A percentile compares a stretch with the other conserved stretches of the same genome.
Evolutionary conservation across 2,888 invertebrate species (phyloP).

Genomic region (Scelioninae gen. 1): DNA sequence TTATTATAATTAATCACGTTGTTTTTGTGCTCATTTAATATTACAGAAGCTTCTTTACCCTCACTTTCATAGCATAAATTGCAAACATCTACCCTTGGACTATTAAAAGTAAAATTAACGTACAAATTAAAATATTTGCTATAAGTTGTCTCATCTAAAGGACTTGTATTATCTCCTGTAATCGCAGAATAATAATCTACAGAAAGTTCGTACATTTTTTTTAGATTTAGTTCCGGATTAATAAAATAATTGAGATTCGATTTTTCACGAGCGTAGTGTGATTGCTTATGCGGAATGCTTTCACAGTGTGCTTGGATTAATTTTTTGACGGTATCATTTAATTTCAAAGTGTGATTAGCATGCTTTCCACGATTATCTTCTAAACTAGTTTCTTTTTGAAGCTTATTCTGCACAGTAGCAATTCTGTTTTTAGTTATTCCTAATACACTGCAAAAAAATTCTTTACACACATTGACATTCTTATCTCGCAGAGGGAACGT

Average conservation of each 20-base stretch:
- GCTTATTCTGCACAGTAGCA: slow-evolving; percentile 9
- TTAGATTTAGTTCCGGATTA: slow-evolving; percentile 26
- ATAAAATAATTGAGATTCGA: slow-evolving; percentile 50
- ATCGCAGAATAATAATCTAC: slow-evolving; percentile 16
- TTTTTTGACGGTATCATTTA: slow-evolving; percentile 42
- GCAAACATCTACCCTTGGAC: slow-evolving; percentile 33
- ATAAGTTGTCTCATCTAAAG: slow-evolving; percentile 25
- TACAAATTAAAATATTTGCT: slow-evolving; percentile 41
- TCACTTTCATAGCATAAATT: slow-evolving; percentile 17
- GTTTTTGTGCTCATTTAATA: background rate
- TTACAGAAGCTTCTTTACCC: background rate
- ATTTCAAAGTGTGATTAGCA: slow-evolving; percentile 35
- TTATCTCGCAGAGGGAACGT: background rate
- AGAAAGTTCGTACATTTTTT: slow-evolving; percentile 19
- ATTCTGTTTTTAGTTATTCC: background rate
- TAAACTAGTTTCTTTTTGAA: slow-evolving; percentile 7
- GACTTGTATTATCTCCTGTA: slow-evolving; percentile 7
- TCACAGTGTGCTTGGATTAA: slow-evolving; percentile 48
- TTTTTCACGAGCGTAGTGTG: slow-evolving; percentile 42
- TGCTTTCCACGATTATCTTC: slow-evolving; percentile 32
- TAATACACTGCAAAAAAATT: slow-evolving; percentile 14
- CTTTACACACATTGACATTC: slow-evolving; percentile 15
- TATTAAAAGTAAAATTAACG: slow-evolving; percentile 25
- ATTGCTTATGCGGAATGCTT: slow-evolving; percentile 48
- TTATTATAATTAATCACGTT: background rate